Percentiles rank a stretch among this genome's conserved stretches.
Evolutionary conservation across 2,113 vertebrate genomes (phyloP).

Genomic region (Anarhynchus alexandrinus): DNA sequence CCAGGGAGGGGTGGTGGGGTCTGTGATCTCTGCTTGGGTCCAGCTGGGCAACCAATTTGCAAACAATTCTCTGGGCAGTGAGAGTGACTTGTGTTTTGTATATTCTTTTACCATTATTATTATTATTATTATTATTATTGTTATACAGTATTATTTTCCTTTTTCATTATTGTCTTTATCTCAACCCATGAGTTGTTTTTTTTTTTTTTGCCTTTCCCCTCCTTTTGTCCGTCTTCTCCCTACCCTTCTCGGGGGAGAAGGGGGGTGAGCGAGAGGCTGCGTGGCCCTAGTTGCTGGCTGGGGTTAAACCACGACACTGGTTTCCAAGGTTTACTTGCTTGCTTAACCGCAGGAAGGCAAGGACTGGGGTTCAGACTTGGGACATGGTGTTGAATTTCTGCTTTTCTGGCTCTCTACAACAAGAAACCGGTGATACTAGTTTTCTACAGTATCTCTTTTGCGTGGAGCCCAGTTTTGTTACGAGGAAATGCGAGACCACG

Average conservation of each 20-base stretch:
- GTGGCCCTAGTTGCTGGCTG: not conserved
- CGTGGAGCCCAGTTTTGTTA: rapidly evolving
- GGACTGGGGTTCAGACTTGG: not conserved
- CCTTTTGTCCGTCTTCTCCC: not conserved
- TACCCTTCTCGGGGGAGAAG: not conserved
- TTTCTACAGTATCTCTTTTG: not conserved
- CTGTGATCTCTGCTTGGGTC: not conserved
- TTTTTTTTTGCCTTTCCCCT: not conserved
- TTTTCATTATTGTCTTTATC: not conserved
- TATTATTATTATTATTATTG: not conserved
- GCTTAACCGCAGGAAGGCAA: not conserved
- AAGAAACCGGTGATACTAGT: not conserved
- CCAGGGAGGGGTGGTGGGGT: not conserved
- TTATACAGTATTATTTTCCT: not conserved
- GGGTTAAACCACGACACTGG: not conserved
- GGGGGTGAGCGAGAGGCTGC: not conserved
- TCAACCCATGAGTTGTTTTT: not conserved
- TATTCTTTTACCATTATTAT: not conserved
- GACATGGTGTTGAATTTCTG: not conserved
- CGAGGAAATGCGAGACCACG: not conserved
- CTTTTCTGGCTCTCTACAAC: rapidly evolving
- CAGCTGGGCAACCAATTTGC: not conserved
- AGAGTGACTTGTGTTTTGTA: not conserved
- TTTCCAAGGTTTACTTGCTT: not conserved
- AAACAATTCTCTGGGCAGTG: not conserved